Evolutionary conservation across 2,113 vertebrate species (phyloP).

Genomic region (Paramisgurnus dabryanus): DNA sequence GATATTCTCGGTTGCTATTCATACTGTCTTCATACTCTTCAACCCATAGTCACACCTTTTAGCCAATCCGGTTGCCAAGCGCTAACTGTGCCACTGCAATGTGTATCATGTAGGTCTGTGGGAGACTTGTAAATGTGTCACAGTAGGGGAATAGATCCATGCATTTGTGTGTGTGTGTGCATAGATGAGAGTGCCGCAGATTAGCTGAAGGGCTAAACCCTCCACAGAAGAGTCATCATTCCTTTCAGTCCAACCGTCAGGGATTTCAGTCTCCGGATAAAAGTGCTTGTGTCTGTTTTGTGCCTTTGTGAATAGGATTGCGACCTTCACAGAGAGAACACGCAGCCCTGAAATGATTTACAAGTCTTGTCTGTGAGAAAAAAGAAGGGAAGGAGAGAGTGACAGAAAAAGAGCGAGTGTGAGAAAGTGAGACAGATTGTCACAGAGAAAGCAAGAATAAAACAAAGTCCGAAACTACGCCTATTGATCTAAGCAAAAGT

Average conservation of each 20-base stretch:
- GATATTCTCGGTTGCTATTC: too few relatives aligned
- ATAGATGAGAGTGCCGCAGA: slow-evolving; percentile 11
- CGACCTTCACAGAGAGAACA: slow-evolving; percentile 35
- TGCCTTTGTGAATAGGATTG: slow-evolving; percentile 40
- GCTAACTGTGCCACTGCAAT: neutral
- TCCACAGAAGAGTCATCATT: slow-evolving; percentile 27
- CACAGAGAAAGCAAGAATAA: slow-evolving; percentile 28
- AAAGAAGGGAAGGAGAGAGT: slow-evolving; percentile 26
- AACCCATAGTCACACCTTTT: too few relatives aligned
- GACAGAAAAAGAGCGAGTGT: slow-evolving; percentile 24
- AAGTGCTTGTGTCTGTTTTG: slow-evolving; percentile 30
- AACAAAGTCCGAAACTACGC: slow-evolving; percentile 39
- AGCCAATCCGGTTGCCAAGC: too few relatives aligned
- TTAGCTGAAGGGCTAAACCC: slow-evolving; percentile 29
- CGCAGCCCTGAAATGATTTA: slow-evolving; percentile 37
- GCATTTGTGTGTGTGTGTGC: neutral
- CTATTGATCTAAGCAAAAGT: slow-evolving; percentile 42
- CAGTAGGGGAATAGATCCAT: neutral
- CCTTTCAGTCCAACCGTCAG: slow-evolving; percentile 12
- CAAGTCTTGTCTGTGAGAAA: slow-evolving; percentile 14
- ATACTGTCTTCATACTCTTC: too few relatives aligned
- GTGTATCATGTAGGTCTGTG: neutral
- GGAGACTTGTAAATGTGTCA: slow-evolving; percentile 2
- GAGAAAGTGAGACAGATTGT: slow-evolving; percentile 30
- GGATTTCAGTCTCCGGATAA: slow-evolving; percentile 17